Evolutionary conservation across 2,797 vertebrate species (phyloP), one percentile per base, ranked within the genome.

Genomic region (Eleutherodactylus coqui): DNA sequence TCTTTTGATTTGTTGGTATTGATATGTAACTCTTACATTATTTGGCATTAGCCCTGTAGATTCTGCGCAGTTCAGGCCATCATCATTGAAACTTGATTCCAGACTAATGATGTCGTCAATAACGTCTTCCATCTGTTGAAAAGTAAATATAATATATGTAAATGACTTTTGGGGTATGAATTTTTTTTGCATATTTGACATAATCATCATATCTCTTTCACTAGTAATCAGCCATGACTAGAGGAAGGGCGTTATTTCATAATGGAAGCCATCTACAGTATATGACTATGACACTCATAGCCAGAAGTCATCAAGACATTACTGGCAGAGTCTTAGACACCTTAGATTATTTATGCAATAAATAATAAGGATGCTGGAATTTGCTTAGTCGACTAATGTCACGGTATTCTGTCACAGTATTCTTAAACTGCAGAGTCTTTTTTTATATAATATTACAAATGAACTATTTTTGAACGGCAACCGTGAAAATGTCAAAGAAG

Each of bases 81-180:
- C 95, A 89, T 98, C 96, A 92, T 97, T 97, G 94, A 99, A 97
- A 88, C 94, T 96, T 82, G 96, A 96, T 93, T 98, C 96, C 92
- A 97, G 94, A 92, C 94, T 94, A 89, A 98, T 97, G 89, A 98
- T 96, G 93, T 98, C 96, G 94, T 98, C 97, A 91, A 97, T 96
- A 93, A 98, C 95, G 89, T 98, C 96, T 92, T 98, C 97, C 96
- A 98, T 96, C 93, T 97, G 96, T 93, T 49, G 91, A 92, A 92
- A 93, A 70, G 45, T 82, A 75, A 91, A 90, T 53, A 86, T 29
- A 73, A 1, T 13, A 9, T 27, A 62, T 27, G 41, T 43, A 79
- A 78, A 51, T 53, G 17, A 43, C 21, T 16, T 24, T 17, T 38
- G 43, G 34, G 49, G 5, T 27, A n/a, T 6, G n/a, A n/a, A n/a